phyloP scores from a whole-genome alignment of 2,888 invertebrate species.

The Melipona bicolor region DNA sequence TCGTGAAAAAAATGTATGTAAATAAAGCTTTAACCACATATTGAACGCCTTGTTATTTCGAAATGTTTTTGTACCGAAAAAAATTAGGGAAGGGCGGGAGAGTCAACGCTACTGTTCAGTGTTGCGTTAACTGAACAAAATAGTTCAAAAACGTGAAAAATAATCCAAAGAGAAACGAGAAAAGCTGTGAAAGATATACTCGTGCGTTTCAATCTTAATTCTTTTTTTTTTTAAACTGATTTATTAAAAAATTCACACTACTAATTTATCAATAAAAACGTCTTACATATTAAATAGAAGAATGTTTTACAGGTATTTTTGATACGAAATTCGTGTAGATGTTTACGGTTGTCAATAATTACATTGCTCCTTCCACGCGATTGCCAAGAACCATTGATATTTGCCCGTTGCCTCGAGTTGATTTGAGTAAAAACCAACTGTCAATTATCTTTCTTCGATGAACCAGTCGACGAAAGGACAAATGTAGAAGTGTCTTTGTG shows the following conservation, averaged over 20 bases:
- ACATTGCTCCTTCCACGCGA: slow-evolving; percentile 73
- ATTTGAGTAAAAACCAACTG: slow-evolving; percentile 26
- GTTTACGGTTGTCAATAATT: slow-evolving; percentile 73
- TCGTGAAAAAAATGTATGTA: slow-evolving; percentile 79
- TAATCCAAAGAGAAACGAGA: not conserved
- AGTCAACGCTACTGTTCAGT: not conserved
- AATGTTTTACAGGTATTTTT: slow-evolving; percentile 74
- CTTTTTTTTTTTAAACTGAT: slow-evolving; percentile 73
- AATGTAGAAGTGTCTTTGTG: not conserved
- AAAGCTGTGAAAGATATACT: slow-evolving; percentile 12
- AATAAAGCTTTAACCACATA: slow-evolving; percentile 78
- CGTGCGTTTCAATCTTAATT: slow-evolving; percentile 40
- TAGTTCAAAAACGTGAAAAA: not conserved
- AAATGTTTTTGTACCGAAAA: not conserved
- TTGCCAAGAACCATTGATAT: slow-evolving; percentile 70
- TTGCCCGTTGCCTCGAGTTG: slow-evolving; percentile 55
- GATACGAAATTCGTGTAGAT: slow-evolving; percentile 72
- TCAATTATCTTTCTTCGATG: slow-evolving; percentile 9
- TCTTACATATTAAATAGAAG: slow-evolving; percentile 82
- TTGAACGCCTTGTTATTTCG: not conserved
- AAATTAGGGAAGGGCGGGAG: no score
- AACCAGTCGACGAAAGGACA: slow-evolving; percentile 11
- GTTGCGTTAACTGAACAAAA: no score
- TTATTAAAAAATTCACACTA: slow-evolving; percentile 83
- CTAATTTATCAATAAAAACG: slow-evolving; percentile 83